Conservation (phyloP, 2,797 vertebrate genomes). For the Trematomus bernacchii region DNA sequence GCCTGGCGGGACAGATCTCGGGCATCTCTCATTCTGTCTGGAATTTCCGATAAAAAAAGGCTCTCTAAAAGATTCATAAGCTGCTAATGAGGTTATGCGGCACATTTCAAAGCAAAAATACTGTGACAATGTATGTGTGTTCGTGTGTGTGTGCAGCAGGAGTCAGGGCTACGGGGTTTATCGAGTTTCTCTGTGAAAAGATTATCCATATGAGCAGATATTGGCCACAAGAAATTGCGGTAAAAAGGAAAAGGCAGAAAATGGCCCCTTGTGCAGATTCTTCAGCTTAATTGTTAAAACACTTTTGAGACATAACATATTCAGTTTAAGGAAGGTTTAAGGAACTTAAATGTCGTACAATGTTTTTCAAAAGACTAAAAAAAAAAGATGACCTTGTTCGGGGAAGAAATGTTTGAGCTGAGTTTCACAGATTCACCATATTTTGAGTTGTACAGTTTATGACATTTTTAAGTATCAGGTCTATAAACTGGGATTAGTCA, state of each 20-base stretch:
- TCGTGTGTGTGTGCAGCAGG: constrained; percentile 1
- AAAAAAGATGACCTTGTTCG: not conserved
- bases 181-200: constrained; percentile 38
- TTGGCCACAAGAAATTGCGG: constrained; percentile 36
- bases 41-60: constrained; percentile 56
- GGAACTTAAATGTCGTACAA: not conserved
- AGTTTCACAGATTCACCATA: constrained; percentile 2
- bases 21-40: constrained; percentile 57
- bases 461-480: not conserved
- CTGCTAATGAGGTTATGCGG: constrained; percentile 78
- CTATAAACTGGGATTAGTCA: not conserved
- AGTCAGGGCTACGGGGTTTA: constrained; percentile 13
- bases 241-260: constrained; percentile 7
- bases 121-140: constrained; percentile 29
- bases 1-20: constrained; percentile 62
- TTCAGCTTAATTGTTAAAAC: constrained; percentile 25
- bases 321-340: not conserved
- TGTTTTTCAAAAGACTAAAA: not conserved
- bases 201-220: constrained; percentile 45
- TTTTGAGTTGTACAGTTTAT: not conserved
- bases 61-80: constrained; percentile 80
- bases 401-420: not conserved
- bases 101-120: constrained; percentile 67
- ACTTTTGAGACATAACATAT: constrained; percentile 3
- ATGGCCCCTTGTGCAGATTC: not conserved